Evolutionary conservation across 2,797 vertebrate species (phyloP).

Genomic region (Tragelaphus eurycerus): DNA sequence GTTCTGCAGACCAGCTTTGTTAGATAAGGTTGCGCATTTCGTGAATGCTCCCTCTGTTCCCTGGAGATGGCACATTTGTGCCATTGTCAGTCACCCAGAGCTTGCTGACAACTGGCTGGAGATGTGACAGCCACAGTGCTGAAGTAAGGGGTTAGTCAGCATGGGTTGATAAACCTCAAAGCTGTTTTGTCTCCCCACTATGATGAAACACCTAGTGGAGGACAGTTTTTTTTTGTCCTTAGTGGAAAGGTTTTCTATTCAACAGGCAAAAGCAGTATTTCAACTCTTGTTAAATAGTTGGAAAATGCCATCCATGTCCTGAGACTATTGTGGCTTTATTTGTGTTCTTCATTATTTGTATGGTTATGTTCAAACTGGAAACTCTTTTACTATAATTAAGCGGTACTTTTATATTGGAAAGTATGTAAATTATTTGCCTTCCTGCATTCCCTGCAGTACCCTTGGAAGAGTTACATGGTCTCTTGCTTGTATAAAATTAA

Average conservation of each 20-base stretch:
- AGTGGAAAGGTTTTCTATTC: conserved; percentile 27
- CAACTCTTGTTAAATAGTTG: conserved; percentile 59
- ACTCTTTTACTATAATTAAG: conserved; percentile 36
- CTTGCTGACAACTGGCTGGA: conserved; percentile 78
- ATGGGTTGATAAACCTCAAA: conserved; percentile 70
- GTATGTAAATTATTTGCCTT: conserved; percentile 50
- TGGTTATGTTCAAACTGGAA: conserved; percentile 51
- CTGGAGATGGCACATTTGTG: conserved; percentile 69
- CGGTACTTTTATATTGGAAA: conserved; percentile 67
- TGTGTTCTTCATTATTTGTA: conserved; percentile 66
- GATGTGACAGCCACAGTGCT: conserved; percentile 70
- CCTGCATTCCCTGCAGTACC: neutral
- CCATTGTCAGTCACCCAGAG: conserved; percentile 72
- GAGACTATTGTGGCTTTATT: conserved; percentile 65
- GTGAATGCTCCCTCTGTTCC: conserved; percentile 76
- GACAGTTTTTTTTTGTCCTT: conserved; percentile 70
- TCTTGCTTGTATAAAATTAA: conserved; percentile 37
- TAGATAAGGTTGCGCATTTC: conserved; percentile 80
- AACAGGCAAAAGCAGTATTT: conserved; percentile 64
- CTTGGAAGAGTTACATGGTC: neutral
- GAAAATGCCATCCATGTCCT: conserved; percentile 57
- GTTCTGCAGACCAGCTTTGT: conserved; percentile 78
- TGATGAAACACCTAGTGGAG: neutral
- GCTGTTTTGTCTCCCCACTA: neutral
- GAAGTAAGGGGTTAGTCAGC: conserved; percentile 70